Evolutionary conservation across 2,888 invertebrate species (phyloP), one percentile per base, ranked within the genome.

Genomic region (Notodonta ziczac): DNA sequence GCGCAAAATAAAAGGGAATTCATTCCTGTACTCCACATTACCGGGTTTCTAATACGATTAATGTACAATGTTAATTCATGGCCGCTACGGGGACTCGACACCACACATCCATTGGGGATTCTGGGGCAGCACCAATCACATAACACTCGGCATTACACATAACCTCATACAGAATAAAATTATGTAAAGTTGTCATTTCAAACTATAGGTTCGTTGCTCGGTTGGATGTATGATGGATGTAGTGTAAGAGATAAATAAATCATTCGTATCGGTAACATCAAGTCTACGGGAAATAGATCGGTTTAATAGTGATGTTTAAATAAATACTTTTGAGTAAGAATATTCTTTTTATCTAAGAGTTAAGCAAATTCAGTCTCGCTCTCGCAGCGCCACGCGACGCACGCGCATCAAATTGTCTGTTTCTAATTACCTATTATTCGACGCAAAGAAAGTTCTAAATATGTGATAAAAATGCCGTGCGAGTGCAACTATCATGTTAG

Each of bases 121-220:
- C 82, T 85, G 89, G 93, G 93, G 93, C 93, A 93, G 93, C 93
- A 93, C 93, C 93, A 93, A 90, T 93, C 91, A 92, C 90, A 91
- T 88, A 83, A 84, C 88, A 87, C 89, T 86, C 88, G 74, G 68
- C 71, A 77, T 70, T 73, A 83, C 86, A 87, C 88, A 81, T 88
- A 85, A 88, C 90, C 91, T 91, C 92, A 89, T 90, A 89, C 87
- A 89, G 80, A 81, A 74, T 12, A 64, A 52, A 62, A 24, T 24
- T 24, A 24, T 62, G 42, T 35, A 10, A 24, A 14, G 3, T 50
- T 16, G 5, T 5, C 5, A 32, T 12, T 52, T 32, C 32, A 52
- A 32, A 13, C 16, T 52, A 16, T 8, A 10, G 32, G 32, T 32
- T 52, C 24, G 13, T 32, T 32, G 24, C 13, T 51, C 24, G 53